Conservation (phyloP, 92 coral and sea anemone species). For the Epizoanthus illoricatus region DNA sequence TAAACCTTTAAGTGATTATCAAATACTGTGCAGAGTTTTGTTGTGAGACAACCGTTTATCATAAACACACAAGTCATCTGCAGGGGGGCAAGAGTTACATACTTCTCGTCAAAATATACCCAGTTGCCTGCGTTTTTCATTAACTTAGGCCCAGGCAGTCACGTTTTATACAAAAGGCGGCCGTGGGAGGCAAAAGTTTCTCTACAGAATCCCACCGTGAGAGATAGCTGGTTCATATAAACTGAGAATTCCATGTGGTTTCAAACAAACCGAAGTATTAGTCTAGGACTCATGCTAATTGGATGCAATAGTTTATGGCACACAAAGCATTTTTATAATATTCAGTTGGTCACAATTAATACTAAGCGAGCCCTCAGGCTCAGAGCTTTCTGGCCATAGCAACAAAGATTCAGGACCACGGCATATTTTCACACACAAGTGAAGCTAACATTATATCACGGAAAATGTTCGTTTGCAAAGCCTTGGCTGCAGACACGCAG, state of each 20-base stretch:
- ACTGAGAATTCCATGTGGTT: constrained; percentile 11
- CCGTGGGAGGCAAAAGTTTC: constrained; percentile 16
- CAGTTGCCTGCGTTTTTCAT: constrained; percentile 7
- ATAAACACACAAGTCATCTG: constrained; percentile 38
- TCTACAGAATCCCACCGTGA: neutral
- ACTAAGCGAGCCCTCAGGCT: constrained; percentile 8
- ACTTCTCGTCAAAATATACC: constrained; percentile 8
- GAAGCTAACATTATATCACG: neutral
- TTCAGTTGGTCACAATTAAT: neutral
- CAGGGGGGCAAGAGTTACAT: constrained; percentile 26
- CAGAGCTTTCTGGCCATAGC: neutral
- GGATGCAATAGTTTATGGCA: neutral
- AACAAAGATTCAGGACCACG: neutral
- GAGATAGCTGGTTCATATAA: constrained; percentile 1
- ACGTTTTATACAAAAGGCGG: constrained; percentile 12
- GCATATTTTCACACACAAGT: too few species aligned
- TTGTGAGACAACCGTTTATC: constrained; percentile 42
- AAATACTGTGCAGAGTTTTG: constrained; percentile 23
- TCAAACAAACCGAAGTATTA: constrained; percentile 16
- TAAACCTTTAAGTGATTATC: constrained; percentile 25
- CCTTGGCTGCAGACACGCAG: too few species aligned
- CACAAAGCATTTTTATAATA: neutral
- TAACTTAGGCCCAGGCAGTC: constrained; percentile 18
- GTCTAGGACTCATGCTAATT: constrained; percentile 10
- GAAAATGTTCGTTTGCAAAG: too few species aligned